Base-by-base conservation (phyloP, 2,888 invertebrate genomes). In the Drosophila picticornis region DNA sequence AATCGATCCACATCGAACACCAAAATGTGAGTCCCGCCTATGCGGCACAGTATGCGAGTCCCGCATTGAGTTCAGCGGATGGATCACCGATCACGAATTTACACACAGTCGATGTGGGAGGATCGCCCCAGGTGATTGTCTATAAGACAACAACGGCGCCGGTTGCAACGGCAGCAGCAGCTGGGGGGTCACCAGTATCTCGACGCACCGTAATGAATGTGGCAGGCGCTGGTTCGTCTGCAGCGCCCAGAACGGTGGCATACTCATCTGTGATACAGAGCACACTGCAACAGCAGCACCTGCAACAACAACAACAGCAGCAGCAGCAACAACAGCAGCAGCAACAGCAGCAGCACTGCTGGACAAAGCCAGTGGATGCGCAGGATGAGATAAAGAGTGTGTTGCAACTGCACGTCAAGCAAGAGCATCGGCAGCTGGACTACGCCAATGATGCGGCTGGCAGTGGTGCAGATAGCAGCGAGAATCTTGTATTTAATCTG, bases 261-360 rank as follows among this genome's bases (percentile, higher is more conserved):
- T 97, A 97, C 92, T 96, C 97, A 59, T 97, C 97, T 79, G 97
- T 97, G 73, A 97, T 97, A 88, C 96, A 83, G 89, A 92, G 92
- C 71, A 92, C 92, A 61, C 78, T 91, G 70, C 92, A 92, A 52
- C 91, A 91, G 40, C 91, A 89, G 40, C 83, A 82, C 38, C 69
- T 71, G 13, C 92, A 92, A 52, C 91, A 91, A 38, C 83, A 82
- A 38, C 83, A 82, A 38, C 74, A 69, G 16, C 81, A 83, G 9
- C 71, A 74, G 4, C 81, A 78, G 22, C 68, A 66, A 38, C 75
- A 80, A 25, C 82, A 81, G n/a, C 82, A 81, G 19, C 87, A 82
- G 29, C 85, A 81, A 25, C 82, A 88, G 43, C 83, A 75, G 52
- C 82, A 84, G 34, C 86, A 86, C 70, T 90, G 90, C 77, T 92